phyloP scores from a whole-genome alignment of 1,140 invertebrate genomes.

The Aphis craccivora region DNA sequence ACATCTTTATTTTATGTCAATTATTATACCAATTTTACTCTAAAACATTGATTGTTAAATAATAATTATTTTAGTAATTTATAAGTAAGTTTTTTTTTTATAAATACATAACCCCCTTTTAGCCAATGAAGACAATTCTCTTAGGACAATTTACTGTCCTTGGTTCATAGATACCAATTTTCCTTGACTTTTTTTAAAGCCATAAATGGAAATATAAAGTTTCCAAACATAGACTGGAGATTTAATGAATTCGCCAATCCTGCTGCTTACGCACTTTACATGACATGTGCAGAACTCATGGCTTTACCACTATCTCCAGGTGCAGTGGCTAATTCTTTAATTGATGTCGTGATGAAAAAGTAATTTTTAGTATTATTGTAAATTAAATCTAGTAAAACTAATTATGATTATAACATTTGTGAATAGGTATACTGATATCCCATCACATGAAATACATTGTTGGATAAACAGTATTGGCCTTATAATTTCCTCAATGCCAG shows the following conservation, averaged over 20 bases:
- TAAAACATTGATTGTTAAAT: background rate
- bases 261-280: slow-evolving; percentile 89
- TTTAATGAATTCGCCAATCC: slow-evolving; percentile 98
- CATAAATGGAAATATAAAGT: slow-evolving; percentile 79
- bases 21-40: background rate
- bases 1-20: background rate
- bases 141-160: background rate
- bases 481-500: slow-evolving; percentile 87
- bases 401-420: background rate
- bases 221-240: slow-evolving; percentile 90
- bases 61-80: no score
- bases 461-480: slow-evolving; percentile 95
- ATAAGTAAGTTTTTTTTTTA: no score
- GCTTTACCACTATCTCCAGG: slow-evolving; percentile 83
- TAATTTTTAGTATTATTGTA: slow-evolving; percentile 62
- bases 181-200: slow-evolving; percentile 67
- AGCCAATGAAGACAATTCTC: background rate
- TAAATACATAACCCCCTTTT: background rate
- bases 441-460: slow-evolving; percentile 80
- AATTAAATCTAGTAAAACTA: background rate
- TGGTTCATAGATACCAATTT: slow-evolving; percentile 53
- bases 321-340: slow-evolving; percentile 78
- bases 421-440: slow-evolving; percentile 76
- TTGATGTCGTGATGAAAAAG: slow-evolving; percentile 89
- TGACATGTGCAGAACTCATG: slow-evolving; percentile 95